These are phyloP conservation scores for Diplolepis rosae DNA, from an alignment of 2,888 invertebrate genomes.

Conservation along the genomic window DNA sequence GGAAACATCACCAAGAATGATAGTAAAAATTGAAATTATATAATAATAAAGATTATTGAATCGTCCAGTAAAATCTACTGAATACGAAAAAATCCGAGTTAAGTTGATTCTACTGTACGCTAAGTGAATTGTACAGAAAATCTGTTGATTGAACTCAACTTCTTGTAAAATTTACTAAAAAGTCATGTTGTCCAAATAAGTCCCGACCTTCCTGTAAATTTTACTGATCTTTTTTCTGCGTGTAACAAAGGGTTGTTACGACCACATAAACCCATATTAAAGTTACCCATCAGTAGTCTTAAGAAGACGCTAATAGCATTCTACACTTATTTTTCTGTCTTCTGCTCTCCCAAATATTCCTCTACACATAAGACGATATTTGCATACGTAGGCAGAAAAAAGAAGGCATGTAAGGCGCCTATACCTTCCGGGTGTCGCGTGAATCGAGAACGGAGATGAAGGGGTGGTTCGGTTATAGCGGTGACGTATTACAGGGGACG, in stretches of 20 bases:
- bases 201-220: no score
- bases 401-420: constrained; percentile 37
- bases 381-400: constrained; percentile 43
- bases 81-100: no score
- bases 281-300: constrained; percentile 43
- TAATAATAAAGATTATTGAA: no score
- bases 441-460: constrained; percentile 29
- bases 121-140: no score
- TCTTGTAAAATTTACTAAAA: no score
- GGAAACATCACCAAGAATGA: no score
- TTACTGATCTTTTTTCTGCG: no score
- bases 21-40: no score
- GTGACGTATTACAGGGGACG: constrained; percentile 68
- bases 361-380: constrained; percentile 39
- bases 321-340: constrained; percentile 12
- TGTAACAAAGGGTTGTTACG: constrained; percentile 46
- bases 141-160: no score
- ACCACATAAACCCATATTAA: constrained; percentile 51
- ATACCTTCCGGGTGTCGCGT: constrained; percentile 39
- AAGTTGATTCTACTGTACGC: no score
- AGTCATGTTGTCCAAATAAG: no score
- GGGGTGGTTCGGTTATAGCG: constrained; percentile 50
- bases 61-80: no score
- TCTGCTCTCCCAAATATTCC: constrained; percentile 33
- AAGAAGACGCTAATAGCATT: constrained; percentile 26